Base-by-base conservation (phyloP, 2,113 vertebrate species). In the Eudorcas thomsonii region DNA sequence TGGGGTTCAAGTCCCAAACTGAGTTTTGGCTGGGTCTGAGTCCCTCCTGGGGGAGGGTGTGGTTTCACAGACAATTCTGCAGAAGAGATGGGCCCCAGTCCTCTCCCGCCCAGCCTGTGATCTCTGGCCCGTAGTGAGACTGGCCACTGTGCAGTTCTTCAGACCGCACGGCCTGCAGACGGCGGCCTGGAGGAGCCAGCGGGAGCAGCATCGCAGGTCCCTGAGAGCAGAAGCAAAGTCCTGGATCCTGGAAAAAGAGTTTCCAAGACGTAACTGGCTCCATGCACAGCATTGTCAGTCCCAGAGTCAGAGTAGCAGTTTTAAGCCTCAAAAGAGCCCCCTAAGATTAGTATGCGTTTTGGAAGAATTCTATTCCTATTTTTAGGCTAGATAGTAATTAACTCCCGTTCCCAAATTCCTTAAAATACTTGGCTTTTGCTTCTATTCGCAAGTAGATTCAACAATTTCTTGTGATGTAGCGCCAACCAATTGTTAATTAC, bases 401-500 rank as follows among this genome's bases (percentile, higher is more conserved):
- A 52, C 91, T 93, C 33, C 10, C 3, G 23, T 81, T 93, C 91
- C 88, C 77, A 97, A 90, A 62, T 91, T 82, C 28, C 54, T 96
- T 96, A 91, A 94, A 88, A 92, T 88, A 82, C 5, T 59, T 4
- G 33, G 16, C 25, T 94, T 97, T 96, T 92, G 64, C 36, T 59
- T 88, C 36, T 88, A 62, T 82, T 97, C 39, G 71, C 50, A 91
- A 94, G 81, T 14, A 97, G 82, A 67, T 62, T 95, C 91, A 95
- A 95, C 30, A 91, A 80, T 74, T 90, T 97, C 50, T 95, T 88
- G 82, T 86, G 91, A 97, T 88, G 36, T n/a, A 12, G 33, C 36
- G 45, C 93, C 94, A 83, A 74, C 97, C 97, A 96, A 92, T 89
- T 93, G 60, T 98, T 98, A 98, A 98, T 95, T 91, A 98, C 71